A percentile compares a stretch with the other conserved stretches of the same genome.
phyloP scores from a whole-genome alignment of 2,888 invertebrate genomes.

The Ceramica pisi region DNA sequence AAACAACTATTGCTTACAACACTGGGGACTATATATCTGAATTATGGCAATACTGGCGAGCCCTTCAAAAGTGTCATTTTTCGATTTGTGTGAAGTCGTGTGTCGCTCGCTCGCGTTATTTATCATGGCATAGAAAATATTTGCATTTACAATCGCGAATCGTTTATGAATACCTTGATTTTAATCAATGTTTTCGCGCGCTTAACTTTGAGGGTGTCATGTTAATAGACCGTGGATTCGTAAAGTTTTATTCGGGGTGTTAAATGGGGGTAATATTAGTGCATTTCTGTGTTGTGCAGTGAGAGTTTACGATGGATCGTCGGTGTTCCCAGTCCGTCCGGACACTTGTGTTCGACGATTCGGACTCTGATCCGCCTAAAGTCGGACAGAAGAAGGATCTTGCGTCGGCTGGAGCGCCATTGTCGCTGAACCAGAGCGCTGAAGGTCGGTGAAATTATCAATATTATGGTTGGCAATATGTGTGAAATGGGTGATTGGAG shows the following conservation, averaged over 20 bases:
- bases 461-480: constrained; percentile 67
- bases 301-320: constrained; percentile 88
- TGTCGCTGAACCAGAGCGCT: constrained; percentile 85
- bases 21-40: constrained; percentile 9
- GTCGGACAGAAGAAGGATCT: constrained; percentile 84
- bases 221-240: constrained; percentile 68
- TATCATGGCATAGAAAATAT: constrained; percentile 81
- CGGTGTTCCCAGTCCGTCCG: constrained; percentile 93
- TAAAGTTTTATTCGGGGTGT: constrained; percentile 73
- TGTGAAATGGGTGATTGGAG: constrained; percentile 66
- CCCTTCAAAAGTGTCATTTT: constrained; percentile 78
- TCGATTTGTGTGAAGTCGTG: constrained; percentile 81
- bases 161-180: constrained; percentile 64
- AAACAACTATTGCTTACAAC: constrained; percentile 7
- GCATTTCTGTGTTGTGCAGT: constrained; percentile 84
- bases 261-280: constrained; percentile 86
- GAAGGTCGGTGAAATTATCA: constrained; percentile 82
- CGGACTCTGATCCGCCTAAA: constrained; percentile 90
- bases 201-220: constrained; percentile 68
- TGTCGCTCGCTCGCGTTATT: constrained; percentile 75
- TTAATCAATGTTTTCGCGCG: constrained; percentile 62
- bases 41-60: constrained; percentile 53
- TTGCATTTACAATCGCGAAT: constrained; percentile 63
- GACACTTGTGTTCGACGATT: constrained; percentile 94
- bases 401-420: constrained; percentile 79